These are phyloP conservation scores for Avahi laniger DNA, from an alignment of 2,797 vertebrate species.

Conservation along the genomic window DNA sequence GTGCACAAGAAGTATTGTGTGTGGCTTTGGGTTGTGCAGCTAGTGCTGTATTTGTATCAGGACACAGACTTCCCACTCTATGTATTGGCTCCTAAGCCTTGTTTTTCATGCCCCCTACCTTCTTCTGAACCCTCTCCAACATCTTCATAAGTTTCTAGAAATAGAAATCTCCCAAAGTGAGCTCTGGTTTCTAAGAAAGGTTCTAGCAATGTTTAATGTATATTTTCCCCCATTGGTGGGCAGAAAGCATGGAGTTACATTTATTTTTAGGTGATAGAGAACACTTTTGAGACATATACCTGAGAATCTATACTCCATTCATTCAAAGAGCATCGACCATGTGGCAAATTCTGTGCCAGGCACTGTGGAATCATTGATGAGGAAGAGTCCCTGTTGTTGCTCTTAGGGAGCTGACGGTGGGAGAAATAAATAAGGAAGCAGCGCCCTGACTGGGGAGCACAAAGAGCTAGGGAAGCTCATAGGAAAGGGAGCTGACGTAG, in stretches of 20 bases:
- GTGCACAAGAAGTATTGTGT: neutral
- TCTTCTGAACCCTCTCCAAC: neutral
- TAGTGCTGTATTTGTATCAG: neutral
- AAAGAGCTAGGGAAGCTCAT: neutral
- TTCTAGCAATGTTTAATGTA: neutral
- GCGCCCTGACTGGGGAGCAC: neutral
- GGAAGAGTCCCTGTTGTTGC: neutral
- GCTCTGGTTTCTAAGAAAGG: conserved; percentile 33
- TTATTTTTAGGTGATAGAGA: conserved; percentile 46
- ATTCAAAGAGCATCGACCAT: conserved; percentile 22
- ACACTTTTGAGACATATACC: conserved; percentile 19
- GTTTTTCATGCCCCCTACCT: neutral
- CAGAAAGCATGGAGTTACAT: neutral
- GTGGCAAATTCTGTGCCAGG: neutral
- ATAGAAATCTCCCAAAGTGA: conserved; percentile 29
- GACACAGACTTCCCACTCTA: neutral
- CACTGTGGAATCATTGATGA: neutral
- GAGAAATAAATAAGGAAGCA: neutral
- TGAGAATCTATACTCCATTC: conserved; percentile 30
- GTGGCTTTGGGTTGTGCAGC: neutral
- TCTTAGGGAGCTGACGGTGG: neutral
- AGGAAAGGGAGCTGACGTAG: neutral
- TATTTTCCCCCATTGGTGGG: neutral
- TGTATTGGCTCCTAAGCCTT: neutral
- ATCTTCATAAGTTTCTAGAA: conserved; percentile 43